Base-by-base conservation (phyloP, 2,113 vertebrate genomes). In the Andinoacara biseriatus region DNA sequence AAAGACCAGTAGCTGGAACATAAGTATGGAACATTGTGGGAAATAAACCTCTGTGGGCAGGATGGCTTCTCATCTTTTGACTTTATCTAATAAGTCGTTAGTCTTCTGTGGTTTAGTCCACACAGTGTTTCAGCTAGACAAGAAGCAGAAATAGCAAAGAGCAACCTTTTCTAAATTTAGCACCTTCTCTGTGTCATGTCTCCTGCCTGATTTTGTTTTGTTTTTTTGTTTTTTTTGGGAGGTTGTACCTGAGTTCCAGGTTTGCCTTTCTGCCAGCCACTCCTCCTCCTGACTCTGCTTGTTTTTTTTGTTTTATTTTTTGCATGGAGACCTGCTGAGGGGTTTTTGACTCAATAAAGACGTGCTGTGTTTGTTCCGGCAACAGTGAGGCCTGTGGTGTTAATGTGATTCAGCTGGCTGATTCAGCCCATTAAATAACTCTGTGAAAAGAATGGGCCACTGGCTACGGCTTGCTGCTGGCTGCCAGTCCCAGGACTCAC, bases 311-410 rank as follows among this genome's bases (percentile, higher is more conserved):
- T 57, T 46, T n/a, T 56, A 26, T 24, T 13, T 85, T 74, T 75
- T 77, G 65, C 67, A 78, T 35, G 60, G 52, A 87, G 62, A 78
- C 81, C 82, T 20, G 82, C 90, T 84, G 57, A 82, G 78, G 26
- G 38, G 18, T 72, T 84, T 86, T 74, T 67, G 74, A 88, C 88
- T 85, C 72, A 49, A 90, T 88, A 88, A 86, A 91, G 89, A 87
- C 38, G 1, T 72, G 86, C 74, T 87, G 92, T 85, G 86, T 91
- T 86, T 81, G 83, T 85, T 91, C 91, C 72, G 78, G 83, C 83
- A 83, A 77, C 86, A 85, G 61, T 61, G 80, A 76, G 76, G 77
- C 86, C 82, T 63, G 24, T 81, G 88, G 89, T 89, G 91, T 90
- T 82, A 91, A 78, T 81, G 89, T 81, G 89, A 87, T 82, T 88